Evolutionary conservation across 2,888 invertebrate genomes (phyloP).

Genomic region (Platycheirus rosarum): DNA sequence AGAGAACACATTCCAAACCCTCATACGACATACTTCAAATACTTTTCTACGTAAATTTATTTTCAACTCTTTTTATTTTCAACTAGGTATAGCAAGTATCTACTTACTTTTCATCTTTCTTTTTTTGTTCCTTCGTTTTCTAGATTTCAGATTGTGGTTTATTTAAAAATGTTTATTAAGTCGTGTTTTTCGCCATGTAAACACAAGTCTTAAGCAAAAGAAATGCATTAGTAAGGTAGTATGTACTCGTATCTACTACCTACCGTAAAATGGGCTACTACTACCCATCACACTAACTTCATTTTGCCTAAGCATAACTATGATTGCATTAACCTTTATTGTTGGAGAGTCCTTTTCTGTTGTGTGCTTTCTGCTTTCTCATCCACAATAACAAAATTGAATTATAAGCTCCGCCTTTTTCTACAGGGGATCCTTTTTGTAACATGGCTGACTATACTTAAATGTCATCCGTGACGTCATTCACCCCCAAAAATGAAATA

Average conservation of each 20-base stretch:
- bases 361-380: background rate
- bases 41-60: conserved; percentile 68
- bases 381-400: conserved; percentile 42
- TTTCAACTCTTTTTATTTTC: conserved; percentile 43
- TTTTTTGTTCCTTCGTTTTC: conserved; percentile 19
- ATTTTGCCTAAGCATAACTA: conserved; percentile 56
- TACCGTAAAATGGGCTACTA: conserved; percentile 59
- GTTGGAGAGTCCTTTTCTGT: conserved; percentile 30
- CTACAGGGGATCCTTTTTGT: conserved; percentile 21
- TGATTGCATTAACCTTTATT: conserved; percentile 64
- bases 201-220: conserved; percentile 49
- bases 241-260: conserved; percentile 3
- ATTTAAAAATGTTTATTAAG: conserved; percentile 74
- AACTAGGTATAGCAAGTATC: background rate
- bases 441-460: conserved; percentile 71
- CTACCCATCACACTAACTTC: conserved; percentile 46
- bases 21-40: conserved; percentile 58
- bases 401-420: conserved; percentile 69
- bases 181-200: conserved; percentile 61
- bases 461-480: conserved; percentile 77
- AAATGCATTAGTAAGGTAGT: conserved; percentile 53
- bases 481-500: conserved; percentile 59
- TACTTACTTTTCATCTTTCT: conserved; percentile 3
- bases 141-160: conserved; percentile 70
- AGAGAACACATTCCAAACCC: conserved; percentile 59